A percentile compares a stretch with the other conserved stretches of the same genome.
Conservation (phyloP, 2,113 vertebrate genomes). For the Apistogramma diplotaenia region DNA sequence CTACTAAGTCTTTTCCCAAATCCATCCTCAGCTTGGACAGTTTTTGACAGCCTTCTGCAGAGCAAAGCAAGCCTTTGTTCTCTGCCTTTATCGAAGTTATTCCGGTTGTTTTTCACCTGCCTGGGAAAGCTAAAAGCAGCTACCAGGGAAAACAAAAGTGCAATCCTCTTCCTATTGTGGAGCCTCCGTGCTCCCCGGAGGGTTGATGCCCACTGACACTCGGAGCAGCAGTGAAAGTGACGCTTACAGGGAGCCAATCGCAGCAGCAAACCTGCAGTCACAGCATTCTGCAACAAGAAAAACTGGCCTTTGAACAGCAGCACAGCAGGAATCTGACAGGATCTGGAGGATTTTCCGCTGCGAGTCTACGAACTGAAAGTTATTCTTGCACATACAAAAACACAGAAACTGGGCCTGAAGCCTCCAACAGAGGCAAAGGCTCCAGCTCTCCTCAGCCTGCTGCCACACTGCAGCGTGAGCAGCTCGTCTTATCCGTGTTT, state of each 20-base stretch:
- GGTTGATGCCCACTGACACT: background rate
- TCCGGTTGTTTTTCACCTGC: background rate
- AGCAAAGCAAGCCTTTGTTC: background rate
- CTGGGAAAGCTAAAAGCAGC: background rate
- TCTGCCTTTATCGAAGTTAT: background rate
- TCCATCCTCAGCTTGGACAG: background rate
- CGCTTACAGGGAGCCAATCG: background rate
- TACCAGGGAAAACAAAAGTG: background rate
- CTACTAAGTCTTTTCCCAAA: background rate
- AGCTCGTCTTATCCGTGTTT: background rate
- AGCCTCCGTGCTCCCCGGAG: background rate
- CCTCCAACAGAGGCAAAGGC: too few species aligned
- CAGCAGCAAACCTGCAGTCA: background rate
- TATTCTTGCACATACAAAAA: background rate
- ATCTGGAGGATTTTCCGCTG: background rate
- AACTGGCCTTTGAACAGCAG: background rate
- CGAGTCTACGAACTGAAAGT: background rate
- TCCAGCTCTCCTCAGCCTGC: background rate
- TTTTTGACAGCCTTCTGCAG: background rate
- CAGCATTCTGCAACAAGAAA: background rate
- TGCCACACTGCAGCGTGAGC: background rate
- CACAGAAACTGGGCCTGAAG: too few species aligned
- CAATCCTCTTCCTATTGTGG: background rate
- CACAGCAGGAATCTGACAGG: background rate
- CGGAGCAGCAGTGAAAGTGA: background rate